A percentile compares a stretch with the other conserved stretches of the same genome.
Evolutionary conservation across 2,888 invertebrate species (phyloP).

Genomic region (Protonemura montana): DNA sequence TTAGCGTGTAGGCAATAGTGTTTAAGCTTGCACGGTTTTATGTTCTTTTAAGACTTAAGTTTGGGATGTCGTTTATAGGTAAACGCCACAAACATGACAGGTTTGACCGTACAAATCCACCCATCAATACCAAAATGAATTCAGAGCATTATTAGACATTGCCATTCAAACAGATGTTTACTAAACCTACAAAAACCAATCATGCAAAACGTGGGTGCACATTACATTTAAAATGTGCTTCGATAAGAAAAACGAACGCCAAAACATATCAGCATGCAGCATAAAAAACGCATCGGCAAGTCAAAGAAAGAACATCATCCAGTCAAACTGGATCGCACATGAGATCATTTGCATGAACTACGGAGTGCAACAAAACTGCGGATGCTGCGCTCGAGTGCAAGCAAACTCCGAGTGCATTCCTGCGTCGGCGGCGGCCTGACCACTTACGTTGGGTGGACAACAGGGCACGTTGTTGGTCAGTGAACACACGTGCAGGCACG

Average conservation of each 20-base stretch:
- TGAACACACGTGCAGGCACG: slow-evolving; percentile 88
- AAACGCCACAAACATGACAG: no score
- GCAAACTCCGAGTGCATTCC: not conserved
- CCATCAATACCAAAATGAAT: no score
- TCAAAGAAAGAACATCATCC: not conserved
- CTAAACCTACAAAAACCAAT: no score
- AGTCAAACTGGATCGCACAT: not conserved
- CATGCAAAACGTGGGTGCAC: no score
- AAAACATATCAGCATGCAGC: not conserved
- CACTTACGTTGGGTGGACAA: slow-evolving; percentile 82
- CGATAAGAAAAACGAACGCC: not conserved
- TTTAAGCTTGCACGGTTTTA: no score
- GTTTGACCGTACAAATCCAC: no score
- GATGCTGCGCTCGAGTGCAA: not conserved
- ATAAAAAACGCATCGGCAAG: slow-evolving; percentile 7
- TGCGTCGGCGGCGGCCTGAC: not conserved
- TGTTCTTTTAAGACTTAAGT: no score
- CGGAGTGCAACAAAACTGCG: not conserved
- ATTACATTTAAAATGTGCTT: no score
- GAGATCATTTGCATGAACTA: slow-evolving; percentile 1
- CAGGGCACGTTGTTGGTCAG: slow-evolving; percentile 69
- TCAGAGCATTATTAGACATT: no score
- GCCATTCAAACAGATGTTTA: no score
- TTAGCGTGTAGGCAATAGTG: no score
- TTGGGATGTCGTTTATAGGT: no score